Conservation (phyloP, 2,113 vertebrate genomes). For the Lipophrys pholis region DNA sequence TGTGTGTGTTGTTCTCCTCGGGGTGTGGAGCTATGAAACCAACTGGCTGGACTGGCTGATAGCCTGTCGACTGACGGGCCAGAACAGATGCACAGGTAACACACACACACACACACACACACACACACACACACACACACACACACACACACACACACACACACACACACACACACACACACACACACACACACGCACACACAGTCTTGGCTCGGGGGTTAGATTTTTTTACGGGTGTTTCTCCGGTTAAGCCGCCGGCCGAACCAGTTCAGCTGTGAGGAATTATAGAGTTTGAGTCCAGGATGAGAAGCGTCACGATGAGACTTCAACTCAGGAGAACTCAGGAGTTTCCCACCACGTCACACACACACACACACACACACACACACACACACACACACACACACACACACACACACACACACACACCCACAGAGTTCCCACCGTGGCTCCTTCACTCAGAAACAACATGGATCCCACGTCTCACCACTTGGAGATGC, state of each 20-base stretch:
- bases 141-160: slow-evolving; percentile 32
- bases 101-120: slow-evolving; percentile 34
- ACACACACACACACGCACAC: background rate
- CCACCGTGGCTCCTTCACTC: no score
- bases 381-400: no score
- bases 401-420: no score
- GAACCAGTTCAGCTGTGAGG: slow-evolving; percentile 32
- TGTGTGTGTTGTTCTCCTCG: slow-evolving; percentile 73
- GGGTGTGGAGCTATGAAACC: no score
- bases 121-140: slow-evolving; percentile 47
- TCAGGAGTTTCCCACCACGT: no score
- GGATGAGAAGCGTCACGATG: background rate
- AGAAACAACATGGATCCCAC: no score
- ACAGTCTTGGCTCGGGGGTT: slow-evolving; percentile 40
- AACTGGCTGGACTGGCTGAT: no score
- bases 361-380: no score
- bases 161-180: slow-evolving; percentile 20
- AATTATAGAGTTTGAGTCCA: slow-evolving; percentile 32
- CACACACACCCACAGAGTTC: no score
- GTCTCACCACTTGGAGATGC: no score
- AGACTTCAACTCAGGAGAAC: no score
- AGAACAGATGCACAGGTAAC: slow-evolving; percentile 32
- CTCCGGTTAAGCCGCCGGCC: slow-evolving; percentile 35
- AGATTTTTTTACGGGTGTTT: slow-evolving; percentile 19
- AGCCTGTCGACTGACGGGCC: no score